Conservation (phyloP, 2,797 vertebrate species). For the Notolabrus celidotus region DNA sequence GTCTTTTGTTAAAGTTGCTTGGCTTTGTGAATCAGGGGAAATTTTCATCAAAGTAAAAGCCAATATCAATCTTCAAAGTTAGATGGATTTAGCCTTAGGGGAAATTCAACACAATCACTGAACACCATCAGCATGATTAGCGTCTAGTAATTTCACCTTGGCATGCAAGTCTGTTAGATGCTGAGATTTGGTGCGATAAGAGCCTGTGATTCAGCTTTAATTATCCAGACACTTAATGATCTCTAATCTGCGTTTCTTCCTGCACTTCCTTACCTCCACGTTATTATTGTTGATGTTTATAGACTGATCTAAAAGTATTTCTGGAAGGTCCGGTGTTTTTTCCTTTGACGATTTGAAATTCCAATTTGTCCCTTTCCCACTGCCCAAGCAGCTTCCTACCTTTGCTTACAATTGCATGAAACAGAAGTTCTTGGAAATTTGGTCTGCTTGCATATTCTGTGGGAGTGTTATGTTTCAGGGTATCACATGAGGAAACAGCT, state of each 20-base stretch:
- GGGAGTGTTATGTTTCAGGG: constrained; percentile 39
- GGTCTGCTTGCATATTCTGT: not conserved
- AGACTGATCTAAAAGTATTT: constrained; percentile 70
- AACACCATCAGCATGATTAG: constrained; percentile 74
- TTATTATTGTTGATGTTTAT: constrained; percentile 78
- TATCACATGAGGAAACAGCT: constrained; percentile 1
- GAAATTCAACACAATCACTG: constrained; percentile 60
- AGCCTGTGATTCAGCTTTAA: constrained; percentile 67
- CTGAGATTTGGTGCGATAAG: constrained; percentile 66
- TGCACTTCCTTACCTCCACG: constrained; percentile 74
- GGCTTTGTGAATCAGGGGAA: constrained; percentile 22
- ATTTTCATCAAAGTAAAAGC: constrained; percentile 48
- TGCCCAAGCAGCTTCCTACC: constrained; percentile 60
- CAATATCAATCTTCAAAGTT: constrained; percentile 64
- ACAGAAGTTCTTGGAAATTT: constrained; percentile 61
- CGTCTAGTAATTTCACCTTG: constrained; percentile 72
- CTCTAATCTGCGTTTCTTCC: constrained; percentile 77
- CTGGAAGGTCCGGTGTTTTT: constrained; percentile 74
- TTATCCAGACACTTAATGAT: constrained; percentile 78
- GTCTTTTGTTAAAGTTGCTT: constrained; percentile 22
- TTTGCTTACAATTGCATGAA: constrained; percentile 72
- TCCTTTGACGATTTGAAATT: constrained; percentile 71
- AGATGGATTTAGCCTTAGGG: constrained; percentile 40
- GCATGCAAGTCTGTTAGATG: constrained; percentile 63
- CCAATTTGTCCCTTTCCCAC: constrained; percentile 71